A percentile compares a stretch with the other conserved stretches of the same genome.
Conservation (phyloP, 2,888 invertebrate species). For the Sphaeridia pumilis region DNA sequence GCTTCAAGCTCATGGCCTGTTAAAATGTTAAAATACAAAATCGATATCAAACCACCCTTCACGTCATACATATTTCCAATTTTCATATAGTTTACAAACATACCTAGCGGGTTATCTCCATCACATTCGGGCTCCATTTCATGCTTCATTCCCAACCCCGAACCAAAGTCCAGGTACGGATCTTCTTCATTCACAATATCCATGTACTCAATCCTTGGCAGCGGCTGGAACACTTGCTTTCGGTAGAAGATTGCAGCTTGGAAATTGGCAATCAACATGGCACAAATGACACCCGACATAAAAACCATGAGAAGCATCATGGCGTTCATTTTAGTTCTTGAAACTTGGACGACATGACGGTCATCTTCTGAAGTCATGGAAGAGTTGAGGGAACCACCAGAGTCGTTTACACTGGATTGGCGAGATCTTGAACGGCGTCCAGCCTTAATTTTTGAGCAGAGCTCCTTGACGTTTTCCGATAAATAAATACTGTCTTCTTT, state of each 20-base stretch:
- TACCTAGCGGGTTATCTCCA: slow-evolving; percentile 33
- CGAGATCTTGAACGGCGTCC: slow-evolving; percentile 1
- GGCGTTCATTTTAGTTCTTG: slow-evolving; percentile 10
- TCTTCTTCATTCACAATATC: slow-evolving; percentile 19
- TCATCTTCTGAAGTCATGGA: neutral
- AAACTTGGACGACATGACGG: slow-evolving; percentile 2
- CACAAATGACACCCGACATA: slow-evolving; percentile 8
- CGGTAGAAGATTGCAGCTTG: neutral
- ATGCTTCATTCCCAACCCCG: slow-evolving; percentile 1
- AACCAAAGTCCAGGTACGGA: slow-evolving; percentile 8
- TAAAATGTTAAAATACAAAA: neutral
- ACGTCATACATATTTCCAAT: slow-evolving; percentile 6
- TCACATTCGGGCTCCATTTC: slow-evolving; percentile 31
- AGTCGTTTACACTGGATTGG: neutral
- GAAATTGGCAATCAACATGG: slow-evolving; percentile 1
- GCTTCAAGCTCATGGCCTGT: slow-evolving; percentile 57
- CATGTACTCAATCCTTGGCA: slow-evolving; percentile 26
- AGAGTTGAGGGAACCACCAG: neutral
- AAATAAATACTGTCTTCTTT: slow-evolving; percentile 1
- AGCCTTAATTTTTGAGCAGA: neutral
- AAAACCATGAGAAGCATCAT: slow-evolving; percentile 2
- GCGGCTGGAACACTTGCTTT: slow-evolving; percentile 28
- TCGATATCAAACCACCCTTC: too few relatives aligned
- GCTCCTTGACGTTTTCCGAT: neutral
- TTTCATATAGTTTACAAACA: neutral